These are phyloP conservation scores for Nymphalis io DNA, from an alignment of 1,140 invertebrate species.

Conservation along the genomic window DNA sequence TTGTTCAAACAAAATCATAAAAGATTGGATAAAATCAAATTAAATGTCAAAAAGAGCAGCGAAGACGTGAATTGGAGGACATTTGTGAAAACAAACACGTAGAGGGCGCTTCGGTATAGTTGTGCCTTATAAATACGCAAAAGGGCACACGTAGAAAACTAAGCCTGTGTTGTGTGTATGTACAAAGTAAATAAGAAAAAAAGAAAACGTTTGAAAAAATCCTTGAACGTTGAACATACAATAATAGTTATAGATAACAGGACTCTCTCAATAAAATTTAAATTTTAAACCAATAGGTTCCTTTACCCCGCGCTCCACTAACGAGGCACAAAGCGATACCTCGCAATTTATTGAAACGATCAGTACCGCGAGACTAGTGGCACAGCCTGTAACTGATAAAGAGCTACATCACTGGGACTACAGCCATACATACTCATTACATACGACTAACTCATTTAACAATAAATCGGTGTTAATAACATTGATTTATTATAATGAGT, in stretches of 20 bases:
- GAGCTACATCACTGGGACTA: not conserved
- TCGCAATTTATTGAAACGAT: slow-evolving; percentile 13
- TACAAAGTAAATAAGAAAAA: too few relatives aligned
- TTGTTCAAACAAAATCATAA: slow-evolving; percentile 5
- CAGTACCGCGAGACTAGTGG: not conserved
- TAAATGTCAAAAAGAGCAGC: not conserved
- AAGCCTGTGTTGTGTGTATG: too few relatives aligned
- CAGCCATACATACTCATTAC: not conserved
- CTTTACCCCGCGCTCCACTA: slow-evolving; percentile 1
- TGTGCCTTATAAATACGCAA: too few relatives aligned
- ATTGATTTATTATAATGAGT: too few relatives aligned
- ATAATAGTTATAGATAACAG: not conserved
- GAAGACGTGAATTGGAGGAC: not conserved
- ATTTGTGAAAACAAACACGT: not conserved
- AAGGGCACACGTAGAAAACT: too few relatives aligned
- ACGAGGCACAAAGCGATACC: slow-evolving; percentile 15
- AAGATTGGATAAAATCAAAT: slow-evolving; percentile 3
- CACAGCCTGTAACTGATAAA: not conserved
- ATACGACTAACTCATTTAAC: too few relatives aligned
- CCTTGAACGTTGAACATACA: not conserved
- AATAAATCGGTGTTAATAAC: too few relatives aligned
- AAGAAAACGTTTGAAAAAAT: not conserved
- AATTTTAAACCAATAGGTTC: slow-evolving; percentile 10
- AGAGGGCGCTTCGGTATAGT: too few relatives aligned
- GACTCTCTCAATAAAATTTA: slow-evolving; percentile 9